Evolutionary conservation across 2,888 invertebrate genomes (phyloP).

Genomic region (Drosophila macrospina): DNA sequence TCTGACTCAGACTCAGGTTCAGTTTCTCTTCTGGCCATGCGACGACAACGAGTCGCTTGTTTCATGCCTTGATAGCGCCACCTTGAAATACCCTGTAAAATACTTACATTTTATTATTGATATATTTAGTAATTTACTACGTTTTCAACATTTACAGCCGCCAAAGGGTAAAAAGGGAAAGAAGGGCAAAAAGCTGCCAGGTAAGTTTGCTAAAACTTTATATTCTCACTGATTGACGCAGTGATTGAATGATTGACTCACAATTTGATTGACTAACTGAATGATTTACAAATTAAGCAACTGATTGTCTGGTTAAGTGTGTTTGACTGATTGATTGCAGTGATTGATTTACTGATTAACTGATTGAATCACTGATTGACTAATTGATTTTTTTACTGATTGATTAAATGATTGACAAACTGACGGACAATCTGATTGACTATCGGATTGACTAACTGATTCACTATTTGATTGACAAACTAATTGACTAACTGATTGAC

Average conservation of each 20-base stretch:
- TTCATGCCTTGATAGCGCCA: neutral
- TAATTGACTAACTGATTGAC: neutral
- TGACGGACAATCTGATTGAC: neutral
- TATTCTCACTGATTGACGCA: neutral
- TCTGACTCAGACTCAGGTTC: slow-evolving; percentile 14
- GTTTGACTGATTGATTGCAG: too few species aligned
- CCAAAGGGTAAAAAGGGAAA: slow-evolving; percentile 84
- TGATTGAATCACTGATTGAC: neutral
- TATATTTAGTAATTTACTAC: neutral
- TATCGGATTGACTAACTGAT: neutral
- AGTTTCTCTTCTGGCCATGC: slow-evolving; percentile 3
- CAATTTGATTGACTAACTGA: neutral
- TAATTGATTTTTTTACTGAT: too few species aligned
- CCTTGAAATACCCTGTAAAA: slow-evolving; percentile 7
- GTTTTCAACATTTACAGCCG: slow-evolving; percentile 74
- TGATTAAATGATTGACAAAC: neutral
- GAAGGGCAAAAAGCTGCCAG: slow-evolving; percentile 84
- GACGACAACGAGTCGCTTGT: too few species aligned
- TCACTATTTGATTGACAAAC: neutral
- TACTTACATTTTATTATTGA: neutral
- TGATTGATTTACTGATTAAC: neutral
- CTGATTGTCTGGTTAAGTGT: too few species aligned
- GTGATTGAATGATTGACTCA: neutral
- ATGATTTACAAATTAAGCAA: too few species aligned
- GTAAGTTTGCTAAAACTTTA: slow-evolving; percentile 68